These are phyloP conservation scores for Lissonota sp. DNA, from an alignment of 2,888 invertebrate species.

Conservation along the genomic window DNA sequence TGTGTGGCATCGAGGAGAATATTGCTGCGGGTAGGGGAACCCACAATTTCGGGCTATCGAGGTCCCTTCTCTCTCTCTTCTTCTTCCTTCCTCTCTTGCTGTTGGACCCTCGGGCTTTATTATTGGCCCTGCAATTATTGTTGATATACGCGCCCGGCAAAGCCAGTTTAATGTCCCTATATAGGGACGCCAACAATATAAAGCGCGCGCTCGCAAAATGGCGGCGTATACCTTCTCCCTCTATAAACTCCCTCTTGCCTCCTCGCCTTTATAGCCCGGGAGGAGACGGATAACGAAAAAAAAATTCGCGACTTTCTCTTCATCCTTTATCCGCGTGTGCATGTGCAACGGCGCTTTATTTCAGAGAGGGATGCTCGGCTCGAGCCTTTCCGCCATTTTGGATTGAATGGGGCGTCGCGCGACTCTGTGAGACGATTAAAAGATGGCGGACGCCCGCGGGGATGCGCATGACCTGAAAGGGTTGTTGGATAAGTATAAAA, in stretches of 20 bases:
- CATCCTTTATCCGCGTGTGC: constrained; percentile 13
- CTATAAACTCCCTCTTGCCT: background rate
- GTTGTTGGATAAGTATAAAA: too few relatives aligned
- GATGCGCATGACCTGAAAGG: background rate
- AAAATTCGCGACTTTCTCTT: constrained; percentile 25
- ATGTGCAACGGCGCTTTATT: background rate
- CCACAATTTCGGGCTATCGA: constrained; percentile 84
- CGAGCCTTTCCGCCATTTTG: constrained; percentile 4
- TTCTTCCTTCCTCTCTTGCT: too few relatives aligned
- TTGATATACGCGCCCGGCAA: constrained; percentile 82
- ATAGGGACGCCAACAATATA: constrained; percentile 77
- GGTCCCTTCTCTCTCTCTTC: constrained; percentile 60
- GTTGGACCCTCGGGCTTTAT: constrained; percentile 82
- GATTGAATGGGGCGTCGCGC: too few relatives aligned
- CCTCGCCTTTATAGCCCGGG: background rate
- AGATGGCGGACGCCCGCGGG: constrained; percentile 25
- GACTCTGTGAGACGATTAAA: too few relatives aligned
- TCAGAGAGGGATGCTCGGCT: background rate
- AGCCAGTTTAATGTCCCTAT: constrained; percentile 75
- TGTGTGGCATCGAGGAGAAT: background rate
- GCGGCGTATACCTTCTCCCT: constrained; percentile 65
- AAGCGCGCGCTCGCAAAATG: constrained; percentile 77
- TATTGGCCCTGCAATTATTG: constrained; percentile 83
- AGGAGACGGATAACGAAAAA: background rate
- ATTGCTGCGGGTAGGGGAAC: constrained; percentile 80